Base-by-base conservation (phyloP, 2,113 vertebrate species). In the Melanerpes aurifrons region DNA sequence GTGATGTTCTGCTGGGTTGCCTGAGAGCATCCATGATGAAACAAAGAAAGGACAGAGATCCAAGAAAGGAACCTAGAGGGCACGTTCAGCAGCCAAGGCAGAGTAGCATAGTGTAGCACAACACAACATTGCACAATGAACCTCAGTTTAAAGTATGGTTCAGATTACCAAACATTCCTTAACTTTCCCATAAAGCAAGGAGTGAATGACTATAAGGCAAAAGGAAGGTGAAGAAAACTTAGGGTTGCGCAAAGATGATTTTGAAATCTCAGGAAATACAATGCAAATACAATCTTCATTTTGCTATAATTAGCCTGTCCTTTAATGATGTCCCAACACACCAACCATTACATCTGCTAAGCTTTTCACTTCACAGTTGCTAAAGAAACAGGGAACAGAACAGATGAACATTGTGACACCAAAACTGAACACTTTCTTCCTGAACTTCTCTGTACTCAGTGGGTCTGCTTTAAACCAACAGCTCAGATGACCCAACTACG, bases 401-500 rank as follows among this genome's bases (percentile, higher is more conserved):
- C 72, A 86, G 48, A 54, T 1, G 11, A 64, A 57, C 7, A 2
- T 0, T 54, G 40, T 1, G 1, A 61, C 19, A 31, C 24, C 13
- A 17, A 40, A 62, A 24, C 26, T 2, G 12, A 40, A 47, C 5
- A 1, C 1, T 9, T 82, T 79, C 45, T 29, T 47, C 56, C 68
- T 20, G 6, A 31, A 72, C 32, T 9, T 80, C 0, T 2, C 68
- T 31, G 45, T 31, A 22, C 29, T 32, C 1, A 0, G 37, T 13
- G 25, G 22, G 31, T 7, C 12, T 10, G 45, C n/a, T 3, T 37
- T 32, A 77, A 68, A 71, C 12, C 37, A 57, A 3, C 9, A 3
- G 0, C 26, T 15, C 47, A 18, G 56, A 15, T 3, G 45, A 37
- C 25, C 25, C 0, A 0, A n/a, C 59, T 3, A 25, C 29, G 29